Base-by-base conservation (phyloP, 35 echinoderm and acorn worm genomes). In the Apostichopus parvimensis region DNA sequence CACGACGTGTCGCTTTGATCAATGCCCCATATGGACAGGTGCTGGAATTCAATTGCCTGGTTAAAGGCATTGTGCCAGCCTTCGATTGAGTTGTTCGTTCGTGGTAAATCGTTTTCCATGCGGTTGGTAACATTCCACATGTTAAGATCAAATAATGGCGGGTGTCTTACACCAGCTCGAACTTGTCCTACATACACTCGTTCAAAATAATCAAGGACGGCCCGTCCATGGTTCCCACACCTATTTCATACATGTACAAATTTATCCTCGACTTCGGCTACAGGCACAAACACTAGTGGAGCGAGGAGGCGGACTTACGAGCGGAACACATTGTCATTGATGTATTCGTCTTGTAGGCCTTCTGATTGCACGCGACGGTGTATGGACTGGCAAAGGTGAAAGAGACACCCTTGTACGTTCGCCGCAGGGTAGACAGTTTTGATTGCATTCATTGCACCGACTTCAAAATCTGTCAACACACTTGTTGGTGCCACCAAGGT, bases 321-420 rank as follows among this genome's bases (percentile, higher is more conserved):
- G 0, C 26, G 80, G 80, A 83, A 83, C 18, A 52, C 80, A 3
- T 57, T 57, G 54, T 83, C 21, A 45, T 53, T 9, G 26, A 8
- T 8, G 54, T 83, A 57, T 57, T 34, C 80, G 6, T 83, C 80
- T n/a, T 57, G 80, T 11, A 83, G 26, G 80, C 80, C 80, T 53
- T 34, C 80, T 34, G 45, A 52, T n/a, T 83, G 80, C 9, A 83
- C 80, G 18, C 80, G 54, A 25, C 54, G 80, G 80, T 83, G 80
- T 53, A 83, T 53, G 0, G 80, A 83, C 80, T 83, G 80, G 26
- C 80, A 52, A n/a, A 83, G 80, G 55, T 83, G 80, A 57, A 83
- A 83, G 55, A 83, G 80, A 18, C 80, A 83, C 18, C 80, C 80
- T 57, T 83, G n/a, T 83, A 83, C 53, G 6, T 34, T 57, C 54